Percentiles rank a stretch among this genome's conserved stretches.
phyloP scores from a whole-genome alignment of 2,113 vertebrate species.

The Formicarius rufipectus region DNA sequence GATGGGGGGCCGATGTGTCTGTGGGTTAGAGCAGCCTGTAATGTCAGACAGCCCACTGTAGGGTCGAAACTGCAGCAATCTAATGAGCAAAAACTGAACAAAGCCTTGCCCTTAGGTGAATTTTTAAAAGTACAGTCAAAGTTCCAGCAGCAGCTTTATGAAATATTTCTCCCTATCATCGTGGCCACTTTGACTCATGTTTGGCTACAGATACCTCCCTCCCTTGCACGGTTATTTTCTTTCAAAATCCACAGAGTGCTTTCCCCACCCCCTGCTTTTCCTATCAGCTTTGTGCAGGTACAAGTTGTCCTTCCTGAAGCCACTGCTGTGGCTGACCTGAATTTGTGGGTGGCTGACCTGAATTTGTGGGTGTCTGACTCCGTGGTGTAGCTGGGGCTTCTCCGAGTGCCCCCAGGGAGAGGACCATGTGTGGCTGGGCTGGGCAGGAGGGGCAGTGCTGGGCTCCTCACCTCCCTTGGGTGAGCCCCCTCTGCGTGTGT shows the following conservation, averaged over 20 bases:
- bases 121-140: neutral
- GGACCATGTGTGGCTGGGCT: accelerated
- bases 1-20: neutral
- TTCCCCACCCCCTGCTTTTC: neutral
- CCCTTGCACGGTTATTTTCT: neutral
- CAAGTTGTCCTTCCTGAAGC: neutral
- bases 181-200: neutral
- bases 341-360: accelerated
- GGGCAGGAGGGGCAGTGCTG: accelerated
- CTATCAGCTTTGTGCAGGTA: neutral
- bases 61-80: neutral
- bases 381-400: accelerated
- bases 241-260: neutral
- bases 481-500: neutral
- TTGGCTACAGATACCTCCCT: neutral
- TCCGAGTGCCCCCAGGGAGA: neutral
- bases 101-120: neutral
- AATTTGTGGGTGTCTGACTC: neutral
- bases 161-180: neutral
- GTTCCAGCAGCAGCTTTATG: neutral
- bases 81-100: neutral
- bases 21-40: neutral
- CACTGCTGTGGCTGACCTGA: accelerated
- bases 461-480: accelerated
- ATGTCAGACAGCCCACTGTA: neutral